Conservation (phyloP, 1,140 invertebrate genomes). For the Philopotamus ludificatus region DNA sequence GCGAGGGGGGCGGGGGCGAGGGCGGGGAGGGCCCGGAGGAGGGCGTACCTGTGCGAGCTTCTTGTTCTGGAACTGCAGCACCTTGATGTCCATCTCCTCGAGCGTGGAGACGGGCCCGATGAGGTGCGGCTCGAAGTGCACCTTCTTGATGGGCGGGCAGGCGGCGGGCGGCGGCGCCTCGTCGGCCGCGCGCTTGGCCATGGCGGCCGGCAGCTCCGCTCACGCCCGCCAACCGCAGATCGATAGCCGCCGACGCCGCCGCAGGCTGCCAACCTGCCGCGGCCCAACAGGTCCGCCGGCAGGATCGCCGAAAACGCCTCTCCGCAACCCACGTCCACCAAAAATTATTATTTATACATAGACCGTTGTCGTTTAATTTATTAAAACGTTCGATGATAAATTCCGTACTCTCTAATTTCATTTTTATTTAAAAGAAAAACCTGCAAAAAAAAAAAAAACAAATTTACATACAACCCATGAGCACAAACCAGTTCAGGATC, state of each 20-base stretch:
- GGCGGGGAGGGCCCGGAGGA: background rate
- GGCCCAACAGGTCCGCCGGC: background rate
- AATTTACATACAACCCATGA: too few relatives aligned
- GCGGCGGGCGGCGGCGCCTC: constrained; percentile 51
- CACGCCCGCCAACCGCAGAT: constrained; percentile 13
- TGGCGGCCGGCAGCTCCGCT: constrained; percentile 43
- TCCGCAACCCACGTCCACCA: background rate
- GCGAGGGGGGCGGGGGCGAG: background rate
- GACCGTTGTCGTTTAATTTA: too few relatives aligned
- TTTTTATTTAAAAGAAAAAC: too few relatives aligned
- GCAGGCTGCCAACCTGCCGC: constrained; percentile 18
- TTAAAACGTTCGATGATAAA: too few relatives aligned
- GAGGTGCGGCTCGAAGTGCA: constrained; percentile 90
- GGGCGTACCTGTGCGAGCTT: constrained; percentile 82
- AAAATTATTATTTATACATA: too few relatives aligned
- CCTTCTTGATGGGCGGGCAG: constrained; percentile 83
- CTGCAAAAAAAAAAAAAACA: too few relatives aligned
- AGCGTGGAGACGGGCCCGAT: constrained; percentile 90
- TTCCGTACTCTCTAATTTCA: too few relatives aligned
- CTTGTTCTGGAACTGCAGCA: constrained; percentile 95
- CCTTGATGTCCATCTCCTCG: constrained; percentile 97
- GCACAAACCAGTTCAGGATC: too few relatives aligned
- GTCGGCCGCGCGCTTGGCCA: constrained; percentile 73
- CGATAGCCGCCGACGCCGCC: constrained; percentile 15
- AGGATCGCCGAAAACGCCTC: background rate